Evolutionary conservation across 2,113 vertebrate species (phyloP).

Genomic region (Phylloscopus trochiloides): DNA sequence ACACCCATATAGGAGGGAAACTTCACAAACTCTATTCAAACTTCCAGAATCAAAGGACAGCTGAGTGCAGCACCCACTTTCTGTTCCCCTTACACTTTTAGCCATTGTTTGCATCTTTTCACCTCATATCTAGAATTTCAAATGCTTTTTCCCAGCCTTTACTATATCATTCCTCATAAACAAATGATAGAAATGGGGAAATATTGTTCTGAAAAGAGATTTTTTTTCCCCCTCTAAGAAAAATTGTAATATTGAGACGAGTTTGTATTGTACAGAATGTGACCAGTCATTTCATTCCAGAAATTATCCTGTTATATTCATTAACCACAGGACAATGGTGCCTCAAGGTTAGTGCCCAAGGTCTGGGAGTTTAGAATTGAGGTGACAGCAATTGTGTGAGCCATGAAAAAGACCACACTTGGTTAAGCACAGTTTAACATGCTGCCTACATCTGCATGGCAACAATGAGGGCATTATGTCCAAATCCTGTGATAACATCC

Average conservation of each 20-base stretch:
- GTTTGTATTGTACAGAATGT: neutral
- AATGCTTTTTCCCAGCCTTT: neutral
- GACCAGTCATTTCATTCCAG: neutral
- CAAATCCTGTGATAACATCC: neutral
- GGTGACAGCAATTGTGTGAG: neutral
- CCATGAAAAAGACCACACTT: neutral
- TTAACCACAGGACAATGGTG: neutral
- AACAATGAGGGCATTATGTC: neutral
- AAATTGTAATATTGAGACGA: neutral
- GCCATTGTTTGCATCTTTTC: neutral
- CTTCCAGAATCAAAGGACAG: neutral
- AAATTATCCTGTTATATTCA: neutral
- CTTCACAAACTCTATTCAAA: neutral
- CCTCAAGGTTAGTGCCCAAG: neutral
- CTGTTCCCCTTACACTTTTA: neutral
- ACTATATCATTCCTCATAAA: neutral
- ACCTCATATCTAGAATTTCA: neutral
- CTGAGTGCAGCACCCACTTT: neutral
- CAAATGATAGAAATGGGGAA: neutral
- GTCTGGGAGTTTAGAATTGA: neutral
- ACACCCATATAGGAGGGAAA: neutral
- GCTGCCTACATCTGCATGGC: neutral
- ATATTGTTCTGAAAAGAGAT: neutral
- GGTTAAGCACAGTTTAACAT: neutral
- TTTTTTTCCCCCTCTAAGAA: neutral